Percentiles rank a stretch among this genome's conserved stretches.
Evolutionary conservation across 2,888 invertebrate species (phyloP).

Genomic region (Polydrusus pterygomalis): DNA sequence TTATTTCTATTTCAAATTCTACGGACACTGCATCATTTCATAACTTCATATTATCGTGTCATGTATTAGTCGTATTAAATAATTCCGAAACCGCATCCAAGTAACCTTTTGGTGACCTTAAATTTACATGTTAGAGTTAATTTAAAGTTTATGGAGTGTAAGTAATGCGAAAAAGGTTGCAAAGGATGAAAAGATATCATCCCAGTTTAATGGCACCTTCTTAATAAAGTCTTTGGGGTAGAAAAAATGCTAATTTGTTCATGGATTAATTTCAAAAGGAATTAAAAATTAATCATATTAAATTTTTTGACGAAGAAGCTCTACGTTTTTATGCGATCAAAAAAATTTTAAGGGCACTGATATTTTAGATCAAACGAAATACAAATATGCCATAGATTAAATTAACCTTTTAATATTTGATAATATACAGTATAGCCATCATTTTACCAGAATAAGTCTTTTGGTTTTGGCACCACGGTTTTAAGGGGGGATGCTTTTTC

Average conservation of each 20-base stretch:
- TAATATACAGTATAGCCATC: too few relatives aligned
- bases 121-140: conserved; percentile 16
- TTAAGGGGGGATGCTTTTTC: too few relatives aligned
- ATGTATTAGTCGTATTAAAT: not conserved
- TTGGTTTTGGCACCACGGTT: too few relatives aligned
- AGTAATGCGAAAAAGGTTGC: conserved; percentile 15
- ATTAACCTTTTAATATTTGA: too few relatives aligned
- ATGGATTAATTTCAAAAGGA: not conserved
- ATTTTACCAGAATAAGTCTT: too few relatives aligned
- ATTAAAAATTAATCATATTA: not conserved
- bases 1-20: too few relatives aligned
- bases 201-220: not conserved
- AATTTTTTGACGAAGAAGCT: not conserved
- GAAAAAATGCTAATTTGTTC: conserved; percentile 4
- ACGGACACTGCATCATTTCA: not conserved
- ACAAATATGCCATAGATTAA: too few relatives aligned
- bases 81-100: not conserved
- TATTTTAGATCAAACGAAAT: too few relatives aligned
- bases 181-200: conserved; percentile 12
- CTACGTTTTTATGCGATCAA: too few relatives aligned
- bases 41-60: too few relatives aligned
- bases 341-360: too few relatives aligned
- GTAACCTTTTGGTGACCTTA: conserved; percentile 3
- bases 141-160: conserved; percentile 13
- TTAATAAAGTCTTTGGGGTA: conserved; percentile 12